Conservation (phyloP, 2,113 vertebrate species). For the Coptodon bakossiorum region DNA sequence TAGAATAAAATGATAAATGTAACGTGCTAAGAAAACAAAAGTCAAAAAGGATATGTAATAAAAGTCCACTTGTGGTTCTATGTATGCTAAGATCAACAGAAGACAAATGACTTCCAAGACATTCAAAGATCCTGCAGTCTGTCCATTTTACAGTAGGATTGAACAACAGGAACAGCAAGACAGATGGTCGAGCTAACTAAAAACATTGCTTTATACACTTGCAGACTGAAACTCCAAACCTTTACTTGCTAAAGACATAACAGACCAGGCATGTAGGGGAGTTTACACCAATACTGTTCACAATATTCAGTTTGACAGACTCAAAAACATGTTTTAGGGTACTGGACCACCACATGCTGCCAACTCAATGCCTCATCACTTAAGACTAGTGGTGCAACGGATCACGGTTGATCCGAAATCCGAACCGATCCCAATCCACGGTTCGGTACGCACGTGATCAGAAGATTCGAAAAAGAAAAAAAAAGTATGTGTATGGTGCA, state of each 20-base stretch:
- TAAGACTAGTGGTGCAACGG: no score
- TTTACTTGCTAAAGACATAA: background rate
- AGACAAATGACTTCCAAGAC: background rate
- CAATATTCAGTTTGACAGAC: background rate
- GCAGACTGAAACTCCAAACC: background rate
- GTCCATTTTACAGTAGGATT: background rate
- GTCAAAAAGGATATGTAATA: background rate
- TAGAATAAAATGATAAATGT: background rate
- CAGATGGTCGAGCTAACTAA: background rate
- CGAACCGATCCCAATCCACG: no score
- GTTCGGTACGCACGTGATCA: no score
- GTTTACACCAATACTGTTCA: background rate
- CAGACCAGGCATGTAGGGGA: background rate
- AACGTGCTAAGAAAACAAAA: background rate
- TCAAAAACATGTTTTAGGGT: background rate
- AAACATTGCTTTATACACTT: background rate
- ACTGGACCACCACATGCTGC: background rate
- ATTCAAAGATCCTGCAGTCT: background rate
- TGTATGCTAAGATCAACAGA: background rate
- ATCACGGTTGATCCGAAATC: no score
- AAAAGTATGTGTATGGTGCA: no score
- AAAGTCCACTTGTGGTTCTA: background rate
- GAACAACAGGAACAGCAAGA: background rate
- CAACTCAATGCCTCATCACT: background rate
- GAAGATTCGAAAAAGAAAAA: no score